Conservation (phyloP, 2,113 vertebrate species). For the Corydoras sp. region DNA sequence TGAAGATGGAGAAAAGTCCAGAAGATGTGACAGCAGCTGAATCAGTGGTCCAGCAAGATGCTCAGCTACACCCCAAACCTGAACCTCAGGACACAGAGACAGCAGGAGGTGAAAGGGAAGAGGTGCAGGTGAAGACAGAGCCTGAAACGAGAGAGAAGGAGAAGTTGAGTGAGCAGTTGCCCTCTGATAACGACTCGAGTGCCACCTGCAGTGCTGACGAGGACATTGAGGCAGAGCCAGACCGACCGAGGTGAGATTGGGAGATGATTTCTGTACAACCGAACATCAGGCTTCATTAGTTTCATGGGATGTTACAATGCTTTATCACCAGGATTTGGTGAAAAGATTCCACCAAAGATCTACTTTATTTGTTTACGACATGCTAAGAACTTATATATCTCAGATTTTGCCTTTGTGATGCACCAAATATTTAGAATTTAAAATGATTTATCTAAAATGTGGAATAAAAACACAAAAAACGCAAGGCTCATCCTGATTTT, state of each 20-base stretch:
- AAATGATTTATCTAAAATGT: no score
- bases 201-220: conserved; percentile 98
- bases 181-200: conserved; percentile 94
- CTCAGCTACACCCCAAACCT: conserved; percentile 72
- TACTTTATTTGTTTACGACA: no score
- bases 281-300: no score
- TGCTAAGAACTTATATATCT: no score
- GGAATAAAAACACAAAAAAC: no score
- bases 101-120: conserved; percentile 57
- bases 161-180: conserved; percentile 61
- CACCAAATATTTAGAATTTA: no score
- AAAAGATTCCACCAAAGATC: no score
- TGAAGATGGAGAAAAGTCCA: conserved; percentile 73
- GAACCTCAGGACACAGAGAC: conserved; percentile 77
- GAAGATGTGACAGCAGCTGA: conserved; percentile 63
- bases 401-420: no score
- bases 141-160: conserved; percentile 86
- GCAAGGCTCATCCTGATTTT: no score
- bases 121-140: conserved; percentile 80
- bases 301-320: no score
- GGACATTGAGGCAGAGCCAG: conserved; percentile 87
- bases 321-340: no score
- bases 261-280: not conserved
- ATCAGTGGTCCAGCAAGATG: conserved; percentile 70
- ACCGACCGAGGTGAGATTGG: conserved; percentile 72